A percentile compares a stretch with the other conserved stretches of the same genome.
Evolutionary conservation across 2,888 invertebrate genomes (phyloP).

Genomic region (Eretmocerus hayati): DNA sequence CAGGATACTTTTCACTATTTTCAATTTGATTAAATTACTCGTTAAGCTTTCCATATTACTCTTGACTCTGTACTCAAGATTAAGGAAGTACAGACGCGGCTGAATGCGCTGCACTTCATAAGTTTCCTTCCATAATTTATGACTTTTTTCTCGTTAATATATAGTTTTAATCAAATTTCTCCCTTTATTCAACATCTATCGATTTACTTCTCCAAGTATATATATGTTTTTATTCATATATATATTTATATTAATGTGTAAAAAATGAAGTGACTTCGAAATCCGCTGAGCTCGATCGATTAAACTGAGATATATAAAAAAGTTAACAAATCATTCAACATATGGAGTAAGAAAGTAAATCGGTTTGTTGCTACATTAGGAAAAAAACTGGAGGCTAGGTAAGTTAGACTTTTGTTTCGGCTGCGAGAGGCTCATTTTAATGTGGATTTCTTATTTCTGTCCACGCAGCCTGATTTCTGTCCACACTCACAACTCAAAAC

Average conservation of each 20-base stretch:
- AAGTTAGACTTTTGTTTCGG: too few species aligned
- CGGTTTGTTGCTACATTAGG: too few species aligned
- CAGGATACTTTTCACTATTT: too few species aligned
- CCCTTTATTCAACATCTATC: conserved; percentile 8
- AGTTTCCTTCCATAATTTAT: conserved; percentile 20
- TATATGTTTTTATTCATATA: conserved; percentile 4
- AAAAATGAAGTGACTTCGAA: conserved; percentile 40
- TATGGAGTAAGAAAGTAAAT: conserved; percentile 42
- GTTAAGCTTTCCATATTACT: too few species aligned
- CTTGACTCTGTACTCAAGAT: not conserved
- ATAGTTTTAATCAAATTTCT: conserved; percentile 17
- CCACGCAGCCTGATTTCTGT: too few species aligned
- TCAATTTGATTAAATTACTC: too few species aligned
- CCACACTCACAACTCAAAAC: too few species aligned
- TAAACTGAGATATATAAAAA: conserved; percentile 42
- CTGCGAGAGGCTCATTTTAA: too few species aligned
- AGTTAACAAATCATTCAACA: conserved; percentile 44
- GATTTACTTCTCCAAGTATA: conserved; percentile 12
- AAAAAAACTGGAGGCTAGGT: too few species aligned
- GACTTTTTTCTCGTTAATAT: conserved; percentile 8
- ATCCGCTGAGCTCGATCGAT: conserved; percentile 38
- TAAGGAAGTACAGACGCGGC: conserved; percentile 31
- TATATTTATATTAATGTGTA: conserved; percentile 33
- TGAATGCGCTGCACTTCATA: conserved; percentile 24
- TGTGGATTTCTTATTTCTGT: too few species aligned